phyloP scores from a whole-genome alignment of 2,888 invertebrate species.

The Cyrtodaria siliqua region DNA sequence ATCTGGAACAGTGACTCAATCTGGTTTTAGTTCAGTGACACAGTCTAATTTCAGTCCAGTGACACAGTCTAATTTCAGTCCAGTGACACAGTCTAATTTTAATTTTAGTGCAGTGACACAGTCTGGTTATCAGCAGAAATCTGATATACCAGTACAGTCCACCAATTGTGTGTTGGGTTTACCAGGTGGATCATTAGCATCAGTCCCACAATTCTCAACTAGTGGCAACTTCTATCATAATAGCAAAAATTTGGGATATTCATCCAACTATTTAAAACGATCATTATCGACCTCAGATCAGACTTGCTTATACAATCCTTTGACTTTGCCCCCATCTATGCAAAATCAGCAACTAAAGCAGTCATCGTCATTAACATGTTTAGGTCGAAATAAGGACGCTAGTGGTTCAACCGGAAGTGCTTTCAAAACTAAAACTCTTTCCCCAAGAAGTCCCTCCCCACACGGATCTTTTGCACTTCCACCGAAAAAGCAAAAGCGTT shows the following conservation, averaged over 20 bases:
- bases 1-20: neutral
- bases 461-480: slow-evolving; percentile 62
- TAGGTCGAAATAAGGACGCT: no score
- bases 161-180: slow-evolving; percentile 26
- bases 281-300: slow-evolving; percentile 23
- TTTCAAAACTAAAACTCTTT: neutral
- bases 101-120: slow-evolving; percentile 3
- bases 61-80: neutral
- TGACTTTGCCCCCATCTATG: slow-evolving; percentile 54
- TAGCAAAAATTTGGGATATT: neutral
- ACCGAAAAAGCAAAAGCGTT: slow-evolving; percentile 72
- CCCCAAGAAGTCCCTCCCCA: slow-evolving; percentile 23
- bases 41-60: neutral
- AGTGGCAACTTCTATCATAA: neutral
- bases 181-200: slow-evolving; percentile 35
- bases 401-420: neutral
- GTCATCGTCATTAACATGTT: slow-evolving; percentile 6
- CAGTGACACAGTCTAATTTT: neutral
- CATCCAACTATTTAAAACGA: slow-evolving; percentile 6
- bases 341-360: slow-evolving; percentile 27
- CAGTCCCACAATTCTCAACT: neutral
- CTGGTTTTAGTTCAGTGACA: slow-evolving; percentile 1
- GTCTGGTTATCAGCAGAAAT: slow-evolving; percentile 2
- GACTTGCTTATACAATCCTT: slow-evolving; percentile 42
- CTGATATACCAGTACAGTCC: slow-evolving; percentile 16